Evolutionary conservation across 1,140 invertebrate species (phyloP).

Genomic region (Bicyclus anynana): DNA sequence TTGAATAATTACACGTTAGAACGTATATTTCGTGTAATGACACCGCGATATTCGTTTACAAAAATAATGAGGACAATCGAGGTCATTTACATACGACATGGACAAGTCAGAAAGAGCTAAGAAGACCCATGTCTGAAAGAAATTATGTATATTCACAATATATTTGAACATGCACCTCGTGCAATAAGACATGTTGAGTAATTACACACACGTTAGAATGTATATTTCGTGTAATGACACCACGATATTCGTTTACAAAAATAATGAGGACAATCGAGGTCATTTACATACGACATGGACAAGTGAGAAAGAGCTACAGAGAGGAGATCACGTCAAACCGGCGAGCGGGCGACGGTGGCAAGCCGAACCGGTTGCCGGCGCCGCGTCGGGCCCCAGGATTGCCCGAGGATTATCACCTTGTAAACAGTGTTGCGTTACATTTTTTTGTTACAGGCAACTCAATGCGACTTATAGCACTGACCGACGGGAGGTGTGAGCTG

Average conservation of each 20-base stretch:
- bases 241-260: constrained; percentile 13
- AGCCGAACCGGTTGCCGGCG: constrained; percentile 70
- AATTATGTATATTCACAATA: too few species aligned
- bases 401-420: constrained; percentile 65
- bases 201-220: constrained; percentile 1
- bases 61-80: constrained; percentile 48
- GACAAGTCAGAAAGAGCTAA: constrained; percentile 55
- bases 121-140: too few species aligned
- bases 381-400: constrained; percentile 55
- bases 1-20: background rate
- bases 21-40: constrained; percentile 12
- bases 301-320: constrained; percentile 58
- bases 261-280: constrained; percentile 55
- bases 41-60: constrained; percentile 2
- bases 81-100: constrained; percentile 68
- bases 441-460: constrained; percentile 34
- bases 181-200: background rate
- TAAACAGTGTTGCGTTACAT: constrained; percentile 69
- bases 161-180: background rate
- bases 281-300: constrained; percentile 65
- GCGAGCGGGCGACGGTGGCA: constrained; percentile 63
- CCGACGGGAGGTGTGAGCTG: constrained; percentile 1
- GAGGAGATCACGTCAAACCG: constrained; percentile 71
- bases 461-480: constrained; percentile 21
- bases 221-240: constrained; percentile 10